These are phyloP conservation scores for Coracias cyanogaster DNA, from an alignment of 2,797 vertebrate genomes.

Conservation along the genomic window DNA sequence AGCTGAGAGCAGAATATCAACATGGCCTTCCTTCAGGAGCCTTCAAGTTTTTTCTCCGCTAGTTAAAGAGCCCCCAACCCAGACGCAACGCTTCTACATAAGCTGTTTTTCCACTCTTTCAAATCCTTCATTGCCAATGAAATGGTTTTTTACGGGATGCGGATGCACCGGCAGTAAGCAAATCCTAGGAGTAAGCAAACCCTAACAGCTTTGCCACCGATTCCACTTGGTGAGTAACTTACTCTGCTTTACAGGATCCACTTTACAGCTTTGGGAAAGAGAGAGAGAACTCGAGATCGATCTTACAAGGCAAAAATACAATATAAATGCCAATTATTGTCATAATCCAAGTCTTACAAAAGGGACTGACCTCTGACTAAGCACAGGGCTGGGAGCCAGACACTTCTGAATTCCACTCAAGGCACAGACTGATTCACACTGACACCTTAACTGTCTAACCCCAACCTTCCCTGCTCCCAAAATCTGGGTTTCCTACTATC, in stretches of 20 bases:
- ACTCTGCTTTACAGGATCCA: not conserved
- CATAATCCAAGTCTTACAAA: constrained; percentile 57
- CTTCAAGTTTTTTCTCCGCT: constrained; percentile 31
- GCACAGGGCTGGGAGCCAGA: constrained; percentile 51
- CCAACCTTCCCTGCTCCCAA: constrained; percentile 1
- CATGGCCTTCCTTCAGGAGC: constrained; percentile 30
- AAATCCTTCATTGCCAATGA: not conserved
- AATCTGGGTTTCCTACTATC: not conserved
- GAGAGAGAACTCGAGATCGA: constrained; percentile 17
- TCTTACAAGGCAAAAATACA: constrained; percentile 49
- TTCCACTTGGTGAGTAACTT: not conserved
- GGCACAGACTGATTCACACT: not conserved
- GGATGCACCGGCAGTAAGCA: not conserved
- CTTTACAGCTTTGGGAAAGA: not conserved
- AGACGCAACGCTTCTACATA: not conserved
- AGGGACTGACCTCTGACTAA: constrained; percentile 66
- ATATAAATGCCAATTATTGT: constrained; percentile 53
- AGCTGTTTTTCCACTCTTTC: not conserved
- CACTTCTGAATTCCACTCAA: constrained; percentile 14
- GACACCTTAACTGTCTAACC: constrained; percentile 50
- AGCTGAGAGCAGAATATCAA: constrained; percentile 68
- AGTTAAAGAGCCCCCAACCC: constrained; percentile 6
- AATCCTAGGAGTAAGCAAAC: not conserved
- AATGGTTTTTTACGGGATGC: not conserved
- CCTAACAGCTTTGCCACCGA: not conserved